Evolutionary conservation across 2,113 vertebrate species (phyloP).

Genomic region (Xiphorhynchus elegans): DNA sequence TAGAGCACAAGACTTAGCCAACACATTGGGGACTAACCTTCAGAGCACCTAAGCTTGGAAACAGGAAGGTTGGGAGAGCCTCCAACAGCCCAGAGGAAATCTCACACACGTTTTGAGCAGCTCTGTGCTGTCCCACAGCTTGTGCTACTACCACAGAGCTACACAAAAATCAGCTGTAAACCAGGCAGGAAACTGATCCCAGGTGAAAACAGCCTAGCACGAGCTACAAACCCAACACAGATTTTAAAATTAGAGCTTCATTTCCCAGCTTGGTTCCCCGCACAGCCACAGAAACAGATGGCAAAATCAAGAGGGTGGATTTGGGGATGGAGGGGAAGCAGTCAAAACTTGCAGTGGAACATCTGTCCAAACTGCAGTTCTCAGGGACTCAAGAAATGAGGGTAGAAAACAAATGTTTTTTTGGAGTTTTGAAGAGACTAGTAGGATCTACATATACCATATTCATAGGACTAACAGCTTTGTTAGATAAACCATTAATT

Average conservation of each 20-base stretch:
- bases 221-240: background rate
- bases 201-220: background rate
- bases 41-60: background rate
- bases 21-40: background rate
- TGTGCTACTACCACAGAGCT: background rate
- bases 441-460: background rate
- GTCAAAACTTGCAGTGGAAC: slow-evolving; percentile 28
- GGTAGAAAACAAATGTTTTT: too few species aligned
- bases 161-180: background rate
- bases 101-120: background rate
- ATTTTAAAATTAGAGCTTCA: slow-evolving; percentile 11
- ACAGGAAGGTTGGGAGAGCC: background rate
- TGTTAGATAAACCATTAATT: background rate
- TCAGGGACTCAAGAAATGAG: background rate
- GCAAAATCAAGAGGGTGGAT: slow-evolving; percentile 17
- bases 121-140: background rate
- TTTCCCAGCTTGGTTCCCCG: background rate
- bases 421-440: background rate
- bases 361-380: slow-evolving; percentile 21
- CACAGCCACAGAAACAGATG: slow-evolving; percentile 26
- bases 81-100: background rate
- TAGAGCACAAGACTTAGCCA: background rate
- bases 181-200: background rate
- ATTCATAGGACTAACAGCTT: background rate
- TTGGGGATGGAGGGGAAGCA: background rate